A percentile compares a stretch with the other conserved stretches of the same genome.
phyloP scores from a whole-genome alignment of 2,797 vertebrate species.

The Coranthus polyacanthus region DNA sequence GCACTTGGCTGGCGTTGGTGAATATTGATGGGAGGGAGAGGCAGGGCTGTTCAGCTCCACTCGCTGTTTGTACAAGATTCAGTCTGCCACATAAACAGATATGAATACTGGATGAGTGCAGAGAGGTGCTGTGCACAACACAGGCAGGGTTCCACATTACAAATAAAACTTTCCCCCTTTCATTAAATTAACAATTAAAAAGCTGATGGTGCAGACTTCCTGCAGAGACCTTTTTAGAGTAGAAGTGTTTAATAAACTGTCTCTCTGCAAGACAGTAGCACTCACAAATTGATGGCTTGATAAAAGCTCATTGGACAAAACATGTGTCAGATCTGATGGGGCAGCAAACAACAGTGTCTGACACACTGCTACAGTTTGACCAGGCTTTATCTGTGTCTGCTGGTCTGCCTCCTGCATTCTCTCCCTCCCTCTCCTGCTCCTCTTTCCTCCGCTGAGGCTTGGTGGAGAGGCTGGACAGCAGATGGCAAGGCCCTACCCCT shows the following conservation, averaged over 20 bases:
- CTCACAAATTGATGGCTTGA: slow-evolving; percentile 60
- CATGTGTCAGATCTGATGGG: slow-evolving; percentile 73
- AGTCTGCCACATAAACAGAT: slow-evolving; percentile 96
- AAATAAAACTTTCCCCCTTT: slow-evolving; percentile 67
- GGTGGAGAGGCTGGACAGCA: slow-evolving; percentile 86
- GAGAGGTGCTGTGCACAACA: slow-evolving; percentile 79
- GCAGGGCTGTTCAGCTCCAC: slow-evolving; percentile 86
- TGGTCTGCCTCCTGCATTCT: slow-evolving; percentile 43
- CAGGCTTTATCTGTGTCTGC: slow-evolving; percentile 83
- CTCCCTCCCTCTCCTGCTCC: slow-evolving; percentile 57
- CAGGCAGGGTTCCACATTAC: slow-evolving; percentile 66
- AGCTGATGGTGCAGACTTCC: slow-evolving; percentile 57
- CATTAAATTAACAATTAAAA: slow-evolving; percentile 70
- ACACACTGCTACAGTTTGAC: slow-evolving; percentile 88
- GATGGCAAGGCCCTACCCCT: slow-evolving; percentile 92
- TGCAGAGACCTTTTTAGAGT: slow-evolving; percentile 43
- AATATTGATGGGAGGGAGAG: slow-evolving; percentile 94
- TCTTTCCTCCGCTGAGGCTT: slow-evolving; percentile 77
- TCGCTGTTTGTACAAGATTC: slow-evolving; percentile 99
- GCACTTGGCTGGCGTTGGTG: slow-evolving; percentile 99
- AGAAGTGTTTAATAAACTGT: slow-evolving; percentile 53
- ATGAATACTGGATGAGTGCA: slow-evolving; percentile 95
- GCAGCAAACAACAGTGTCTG: slow-evolving; percentile 70
- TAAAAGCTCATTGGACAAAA: slow-evolving; percentile 66
- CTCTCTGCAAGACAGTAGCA: slow-evolving; percentile 51